phyloP scores from a whole-genome alignment of 2,888 invertebrate genomes.

The Meteorus colon region DNA sequence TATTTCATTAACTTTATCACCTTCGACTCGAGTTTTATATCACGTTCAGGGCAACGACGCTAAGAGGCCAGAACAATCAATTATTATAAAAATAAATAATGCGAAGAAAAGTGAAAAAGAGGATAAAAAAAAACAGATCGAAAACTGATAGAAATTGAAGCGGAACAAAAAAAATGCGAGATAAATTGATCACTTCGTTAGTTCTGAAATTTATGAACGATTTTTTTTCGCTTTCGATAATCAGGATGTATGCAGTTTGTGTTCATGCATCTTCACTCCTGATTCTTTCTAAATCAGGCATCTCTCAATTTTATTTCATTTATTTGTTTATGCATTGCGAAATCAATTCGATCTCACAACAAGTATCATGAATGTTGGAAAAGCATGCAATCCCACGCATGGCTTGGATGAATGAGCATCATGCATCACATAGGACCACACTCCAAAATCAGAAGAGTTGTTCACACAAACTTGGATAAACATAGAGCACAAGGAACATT shows the following conservation, averaged over 20 bases:
- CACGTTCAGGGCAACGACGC: neutral
- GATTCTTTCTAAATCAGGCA: neutral
- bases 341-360: no score
- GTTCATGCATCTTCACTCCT: neutral
- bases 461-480: no score
- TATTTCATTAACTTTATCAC: conserved; percentile 16
- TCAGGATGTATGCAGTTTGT: neutral
- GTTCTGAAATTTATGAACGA: neutral
- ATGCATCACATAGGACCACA: no score
- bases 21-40: neutral
- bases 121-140: neutral
- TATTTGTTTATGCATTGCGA: no score
- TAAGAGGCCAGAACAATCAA: conserved; percentile 42
- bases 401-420: no score
- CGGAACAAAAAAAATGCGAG: neutral
- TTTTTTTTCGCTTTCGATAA: no score
- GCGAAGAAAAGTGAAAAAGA: neutral
- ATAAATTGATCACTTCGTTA: neutral
- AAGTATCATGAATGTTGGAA: no score
- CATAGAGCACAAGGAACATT: neutral
- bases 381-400: no score
- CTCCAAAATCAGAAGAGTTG: no score
- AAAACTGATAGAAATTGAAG: neutral
- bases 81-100: no score
- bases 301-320: neutral